Percentiles rank a stretch among this genome's conserved stretches.
phyloP scores from a whole-genome alignment of 2,797 vertebrate genomes.

The Hippopotamyrus pictus region DNA sequence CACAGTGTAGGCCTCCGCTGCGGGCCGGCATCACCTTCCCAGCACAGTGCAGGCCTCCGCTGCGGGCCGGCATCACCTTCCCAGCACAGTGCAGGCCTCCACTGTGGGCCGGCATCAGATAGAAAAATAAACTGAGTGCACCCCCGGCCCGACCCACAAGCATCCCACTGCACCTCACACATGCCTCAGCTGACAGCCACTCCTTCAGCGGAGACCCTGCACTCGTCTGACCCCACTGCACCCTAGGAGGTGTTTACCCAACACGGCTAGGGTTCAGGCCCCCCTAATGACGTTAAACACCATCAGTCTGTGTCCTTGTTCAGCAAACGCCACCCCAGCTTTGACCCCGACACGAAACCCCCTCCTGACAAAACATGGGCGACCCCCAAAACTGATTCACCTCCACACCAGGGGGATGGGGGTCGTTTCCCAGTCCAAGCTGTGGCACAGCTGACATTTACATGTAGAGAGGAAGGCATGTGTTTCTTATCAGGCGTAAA shows the following conservation, averaged over 20 bases:
- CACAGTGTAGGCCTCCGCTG: not conserved
- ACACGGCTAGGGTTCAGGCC: constrained; percentile 45
- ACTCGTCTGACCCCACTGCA: constrained; percentile 12
- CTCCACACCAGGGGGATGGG: not conserved
- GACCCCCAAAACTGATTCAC: not conserved
- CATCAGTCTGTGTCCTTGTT: constrained; percentile 42
- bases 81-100: not conserved
- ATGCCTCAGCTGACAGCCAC: not conserved
- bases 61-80: not conserved
- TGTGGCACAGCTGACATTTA: constrained; percentile 5
- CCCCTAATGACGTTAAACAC: constrained; percentile 51
- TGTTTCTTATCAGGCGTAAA: not conserved
- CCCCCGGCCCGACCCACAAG: no score
- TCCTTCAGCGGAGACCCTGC: not conserved
- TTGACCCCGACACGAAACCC: not conserved
- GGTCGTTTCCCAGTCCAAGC: not conserved
- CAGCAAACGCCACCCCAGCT: constrained; percentile 29
- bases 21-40: not conserved
- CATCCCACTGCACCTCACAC: not conserved
- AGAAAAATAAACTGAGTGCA: not conserved
- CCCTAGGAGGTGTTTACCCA: constrained; percentile 46
- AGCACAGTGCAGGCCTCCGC: not conserved
- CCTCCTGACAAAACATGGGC: not conserved
- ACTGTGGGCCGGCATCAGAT: not conserved
- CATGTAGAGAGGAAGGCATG: not conserved